Base-by-base conservation (phyloP, 2,797 vertebrate species). In the Tiaroga cobitis region DNA sequence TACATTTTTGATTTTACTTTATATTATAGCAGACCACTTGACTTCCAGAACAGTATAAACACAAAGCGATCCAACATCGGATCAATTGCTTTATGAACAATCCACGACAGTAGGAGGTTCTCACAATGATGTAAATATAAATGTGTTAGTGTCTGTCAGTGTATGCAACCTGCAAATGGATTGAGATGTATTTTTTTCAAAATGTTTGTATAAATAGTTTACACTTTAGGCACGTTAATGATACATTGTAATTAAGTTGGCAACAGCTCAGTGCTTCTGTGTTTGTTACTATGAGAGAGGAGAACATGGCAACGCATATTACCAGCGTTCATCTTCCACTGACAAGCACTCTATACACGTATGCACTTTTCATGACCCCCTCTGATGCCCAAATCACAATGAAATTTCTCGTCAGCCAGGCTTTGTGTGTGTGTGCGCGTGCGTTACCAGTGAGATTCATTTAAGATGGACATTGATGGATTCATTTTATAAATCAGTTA, bases 281-380 rank as follows among this genome's bases (percentile, higher is more conserved):
- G 37, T 75, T 61, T 74, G 41, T 82, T 92, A 90, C 79, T 51
- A 32, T 70, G 34, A 54, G 68, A 54, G 83, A 54, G 34, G 77
- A 90, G 86, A 89, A 92, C 93, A 91, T 93, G 88, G 93, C 92
- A 91, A 91, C 91, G 93, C 89, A 86, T 89, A 87, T 93, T 91
- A 80, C n/a, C 84, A 89, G 91, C 85, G 59, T 93, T 93, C 92
- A 91, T 94, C 93, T 93, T 89, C 70, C 80, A 19, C 87, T 85
- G 92, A 89, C 91, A 91, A 56, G 83, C 80, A 59, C 43, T 82
- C 80, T 89, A 92, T 93, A 91, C 88, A 65, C 39, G 80, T 90
- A 93, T 92, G 91, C 89, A 88, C 91, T 92, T 89, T 88, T 92
- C 87, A 87, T 90, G 92, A 93, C 92, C 90, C n/a, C 93, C 89